Percentiles rank a stretch among this genome's conserved stretches.
These are phyloP conservation scores for Ormyrus rosae DNA, from an alignment of 2,888 invertebrate genomes.

Conservation along the genomic window DNA sequence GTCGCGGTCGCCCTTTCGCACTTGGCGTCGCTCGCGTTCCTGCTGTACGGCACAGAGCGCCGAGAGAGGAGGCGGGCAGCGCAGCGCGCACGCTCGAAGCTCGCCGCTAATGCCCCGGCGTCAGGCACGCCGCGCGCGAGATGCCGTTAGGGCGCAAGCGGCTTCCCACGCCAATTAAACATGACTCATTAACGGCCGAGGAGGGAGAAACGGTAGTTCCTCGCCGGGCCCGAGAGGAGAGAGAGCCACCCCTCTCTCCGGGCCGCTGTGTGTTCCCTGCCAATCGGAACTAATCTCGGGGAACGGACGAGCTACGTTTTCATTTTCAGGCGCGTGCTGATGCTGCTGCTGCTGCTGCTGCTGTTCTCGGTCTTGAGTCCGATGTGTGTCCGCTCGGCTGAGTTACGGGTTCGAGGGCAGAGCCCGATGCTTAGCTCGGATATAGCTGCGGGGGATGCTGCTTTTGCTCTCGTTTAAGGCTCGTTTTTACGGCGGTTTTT, in stretches of 20 bases:
- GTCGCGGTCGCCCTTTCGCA: constrained; percentile 47
- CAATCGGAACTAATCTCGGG: constrained; percentile 73
- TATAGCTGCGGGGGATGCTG: too few relatives aligned
- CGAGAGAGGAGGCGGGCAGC: constrained; percentile 5
- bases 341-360: too few relatives aligned
- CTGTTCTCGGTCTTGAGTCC: background rate
- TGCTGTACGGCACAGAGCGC: background rate
- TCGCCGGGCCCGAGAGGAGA: too few relatives aligned
- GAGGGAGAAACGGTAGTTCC: constrained; percentile 38
- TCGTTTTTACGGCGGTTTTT: too few relatives aligned
- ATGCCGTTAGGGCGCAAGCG: constrained; percentile 71
- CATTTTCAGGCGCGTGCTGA: too few relatives aligned
- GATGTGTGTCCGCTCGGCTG: too few relatives aligned
- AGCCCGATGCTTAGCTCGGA: too few relatives aligned
- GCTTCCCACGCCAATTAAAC: constrained; percentile 77
- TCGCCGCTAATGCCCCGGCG: constrained; percentile 27
- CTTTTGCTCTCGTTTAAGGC: too few relatives aligned
- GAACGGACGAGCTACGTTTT: background rate
- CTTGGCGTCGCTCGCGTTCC: constrained; percentile 4
- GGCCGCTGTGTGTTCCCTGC: constrained; percentile 58
- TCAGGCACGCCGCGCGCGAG: constrained; percentile 60
- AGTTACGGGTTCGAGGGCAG: too few relatives aligned
- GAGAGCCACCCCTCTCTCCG: constrained; percentile 55
- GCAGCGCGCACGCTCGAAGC: constrained; percentile 56
- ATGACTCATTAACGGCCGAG: constrained; percentile 75